A percentile compares a stretch with the other conserved stretches of the same genome.
Evolutionary conservation across 2,797 vertebrate species (phyloP).

Genomic region (Mormyrus hasselquistii): DNA sequence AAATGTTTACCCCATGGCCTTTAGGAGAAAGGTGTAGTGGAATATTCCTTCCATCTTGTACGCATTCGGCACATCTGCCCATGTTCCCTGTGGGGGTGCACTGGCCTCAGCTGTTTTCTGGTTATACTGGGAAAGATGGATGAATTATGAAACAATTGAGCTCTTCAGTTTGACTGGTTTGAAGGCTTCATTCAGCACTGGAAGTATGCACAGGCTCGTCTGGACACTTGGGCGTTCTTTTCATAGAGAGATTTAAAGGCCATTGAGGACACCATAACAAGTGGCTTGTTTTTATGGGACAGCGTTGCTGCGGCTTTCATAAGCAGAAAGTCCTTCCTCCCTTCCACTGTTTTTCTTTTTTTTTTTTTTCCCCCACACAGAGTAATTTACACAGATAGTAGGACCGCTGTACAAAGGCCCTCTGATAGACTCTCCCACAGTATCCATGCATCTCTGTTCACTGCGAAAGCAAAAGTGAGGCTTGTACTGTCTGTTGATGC

Average conservation of each 20-base stretch:
- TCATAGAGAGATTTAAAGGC: slow-evolving; percentile 32
- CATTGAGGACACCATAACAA: slow-evolving; percentile 28
- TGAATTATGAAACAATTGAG: slow-evolving; percentile 32
- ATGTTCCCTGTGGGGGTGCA: slow-evolving; percentile 22
- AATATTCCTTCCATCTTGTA: background rate
- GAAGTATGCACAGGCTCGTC: slow-evolving; percentile 6
- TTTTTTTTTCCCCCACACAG: slow-evolving; percentile 10
- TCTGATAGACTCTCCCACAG: slow-evolving; percentile 22
- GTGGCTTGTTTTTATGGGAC: slow-evolving; percentile 25
- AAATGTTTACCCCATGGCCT: background rate
- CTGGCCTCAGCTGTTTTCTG: slow-evolving; percentile 13
- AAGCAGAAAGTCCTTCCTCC: slow-evolving; percentile 16
- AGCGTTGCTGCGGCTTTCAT: slow-evolving; percentile 20
- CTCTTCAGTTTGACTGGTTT: slow-evolving; percentile 13
- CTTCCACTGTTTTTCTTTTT: background rate
- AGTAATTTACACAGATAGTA: slow-evolving; percentile 28
- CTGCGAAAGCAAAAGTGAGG: slow-evolving; percentile 9
- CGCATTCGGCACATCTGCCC: background rate
- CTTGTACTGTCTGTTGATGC: background rate
- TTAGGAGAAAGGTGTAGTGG: background rate
- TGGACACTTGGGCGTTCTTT: slow-evolving; percentile 25
- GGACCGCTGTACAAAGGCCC: slow-evolving; percentile 19
- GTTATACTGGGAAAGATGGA: slow-evolving; percentile 11
- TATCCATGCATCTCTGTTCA: slow-evolving; percentile 29
- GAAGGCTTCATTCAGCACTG: slow-evolving; percentile 31